A percentile compares a stretch with the other conserved stretches of the same genome.
Conservation (phyloP, 2,113 vertebrate species). For the Anolis sagrei region DNA sequence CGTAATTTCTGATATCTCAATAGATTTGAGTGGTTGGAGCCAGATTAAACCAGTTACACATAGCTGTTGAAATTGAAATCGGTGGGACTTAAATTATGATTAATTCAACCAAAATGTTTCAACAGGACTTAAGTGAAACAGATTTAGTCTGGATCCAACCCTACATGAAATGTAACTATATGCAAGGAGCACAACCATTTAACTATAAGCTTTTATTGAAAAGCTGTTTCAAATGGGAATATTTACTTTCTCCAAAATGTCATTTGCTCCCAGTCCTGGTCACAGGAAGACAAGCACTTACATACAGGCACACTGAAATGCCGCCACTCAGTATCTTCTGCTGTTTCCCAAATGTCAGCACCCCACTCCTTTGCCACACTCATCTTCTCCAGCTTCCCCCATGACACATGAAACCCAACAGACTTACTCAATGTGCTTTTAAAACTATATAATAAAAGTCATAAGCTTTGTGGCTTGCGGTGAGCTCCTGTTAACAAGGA, state of each 20-base stretch:
- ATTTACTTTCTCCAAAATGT: background rate
- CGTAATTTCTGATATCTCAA: fast-evolving
- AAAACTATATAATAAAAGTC: background rate
- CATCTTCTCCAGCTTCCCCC: background rate
- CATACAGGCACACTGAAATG: constrained; percentile 34
- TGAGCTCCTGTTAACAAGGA: constrained; percentile 39
- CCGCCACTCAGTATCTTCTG: background rate
- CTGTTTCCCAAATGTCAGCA: background rate
- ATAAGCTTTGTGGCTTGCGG: background rate
- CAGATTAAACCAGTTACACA: background rate
- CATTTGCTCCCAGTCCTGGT: background rate
- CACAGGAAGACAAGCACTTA: background rate
- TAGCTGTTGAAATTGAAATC: background rate
- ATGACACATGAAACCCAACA: background rate
- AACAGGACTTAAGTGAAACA: background rate
- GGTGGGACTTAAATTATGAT: background rate
- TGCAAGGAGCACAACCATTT: background rate
- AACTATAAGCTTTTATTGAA: constrained; percentile 8
- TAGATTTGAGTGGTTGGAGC: background rate
- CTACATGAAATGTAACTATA: background rate
- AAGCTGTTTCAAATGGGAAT: background rate
- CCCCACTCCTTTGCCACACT: fast-evolving
- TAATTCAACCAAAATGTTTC: background rate
- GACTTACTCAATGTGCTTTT: background rate
- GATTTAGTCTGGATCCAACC: background rate